phyloP scores from a whole-genome alignment of 2,888 invertebrate genomes.

The Caradrina kadenii region DNA sequence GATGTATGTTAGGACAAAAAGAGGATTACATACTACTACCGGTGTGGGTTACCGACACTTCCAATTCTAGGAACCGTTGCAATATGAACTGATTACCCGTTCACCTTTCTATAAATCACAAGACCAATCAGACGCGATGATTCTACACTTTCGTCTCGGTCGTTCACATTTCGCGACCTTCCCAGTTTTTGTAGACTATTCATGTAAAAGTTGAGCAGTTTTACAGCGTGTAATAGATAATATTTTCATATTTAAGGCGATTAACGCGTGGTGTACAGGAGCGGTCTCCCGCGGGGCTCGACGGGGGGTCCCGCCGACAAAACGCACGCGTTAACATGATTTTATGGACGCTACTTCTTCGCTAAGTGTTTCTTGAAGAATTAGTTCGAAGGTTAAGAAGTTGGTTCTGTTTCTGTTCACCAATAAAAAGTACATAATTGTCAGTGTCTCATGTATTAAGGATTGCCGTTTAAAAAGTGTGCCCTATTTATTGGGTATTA shows the following conservation, averaged over 20 bases:
- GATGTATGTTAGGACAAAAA: constrained; percentile 28
- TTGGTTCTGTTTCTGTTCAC: neutral
- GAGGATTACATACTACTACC: constrained; percentile 17
- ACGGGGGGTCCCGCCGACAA: constrained; percentile 75
- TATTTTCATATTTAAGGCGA: constrained; percentile 82
- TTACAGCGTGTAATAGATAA: constrained; percentile 76
- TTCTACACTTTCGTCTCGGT: constrained; percentile 66
- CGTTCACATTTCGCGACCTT: constrained; percentile 66
- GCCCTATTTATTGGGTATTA: too few species aligned
- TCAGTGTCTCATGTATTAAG: too few species aligned
- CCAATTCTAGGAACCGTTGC: constrained; percentile 55
- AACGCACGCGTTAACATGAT: constrained; percentile 72
- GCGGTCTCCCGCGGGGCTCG: constrained; percentile 83
- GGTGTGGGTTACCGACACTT: constrained; percentile 51
- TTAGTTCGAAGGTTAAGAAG: constrained; percentile 30
- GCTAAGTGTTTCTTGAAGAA: constrained; percentile 43
- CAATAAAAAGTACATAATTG: too few species aligned
- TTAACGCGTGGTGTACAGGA: constrained; percentile 78
- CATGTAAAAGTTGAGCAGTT: constrained; percentile 62
- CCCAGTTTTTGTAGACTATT: constrained; percentile 50
- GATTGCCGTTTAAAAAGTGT: too few species aligned
- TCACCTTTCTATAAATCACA: constrained; percentile 65
- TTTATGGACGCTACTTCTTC: constrained; percentile 66
- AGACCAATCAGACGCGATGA: constrained; percentile 67
- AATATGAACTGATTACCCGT: constrained; percentile 61